Evolutionary conservation across 2,888 invertebrate genomes (phyloP).

Genomic region (Troilus luridus): DNA sequence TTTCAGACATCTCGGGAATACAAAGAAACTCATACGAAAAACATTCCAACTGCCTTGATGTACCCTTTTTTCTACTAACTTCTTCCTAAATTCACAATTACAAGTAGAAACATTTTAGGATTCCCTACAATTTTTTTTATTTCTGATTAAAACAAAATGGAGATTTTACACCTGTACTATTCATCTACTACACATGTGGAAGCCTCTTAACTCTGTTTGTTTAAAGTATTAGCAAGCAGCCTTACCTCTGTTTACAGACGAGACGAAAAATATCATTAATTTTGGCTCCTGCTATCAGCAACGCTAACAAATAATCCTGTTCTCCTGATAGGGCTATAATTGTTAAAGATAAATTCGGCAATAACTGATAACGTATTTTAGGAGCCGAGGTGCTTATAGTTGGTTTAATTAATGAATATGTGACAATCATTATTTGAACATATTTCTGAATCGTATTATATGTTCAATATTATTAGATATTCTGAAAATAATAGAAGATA

Average conservation of each 20-base stretch:
- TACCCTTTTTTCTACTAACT: too few relatives aligned
- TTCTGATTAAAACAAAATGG: too few relatives aligned
- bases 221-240: neutral
- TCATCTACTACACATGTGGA: neutral
- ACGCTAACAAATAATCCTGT: neutral
- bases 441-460: too few relatives aligned
- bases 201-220: neutral
- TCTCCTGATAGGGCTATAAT: neutral
- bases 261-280: neutral
- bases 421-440: neutral
- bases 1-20: too few relatives aligned
- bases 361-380: neutral
- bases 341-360: neutral
- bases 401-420: neutral
- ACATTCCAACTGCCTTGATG: too few relatives aligned
- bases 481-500: too few relatives aligned
- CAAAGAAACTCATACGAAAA: too few relatives aligned
- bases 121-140: too few relatives aligned
- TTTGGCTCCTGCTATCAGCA: conserved; percentile 4
- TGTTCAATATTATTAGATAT: too few relatives aligned
- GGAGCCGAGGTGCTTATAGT: neutral
- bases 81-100: too few relatives aligned
- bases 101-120: too few relatives aligned
- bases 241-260: neutral
- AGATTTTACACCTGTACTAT: neutral